These are phyloP conservation scores for Patella depressa DNA, from an alignment of 2,888 invertebrate genomes.

Conservation along the genomic window DNA sequence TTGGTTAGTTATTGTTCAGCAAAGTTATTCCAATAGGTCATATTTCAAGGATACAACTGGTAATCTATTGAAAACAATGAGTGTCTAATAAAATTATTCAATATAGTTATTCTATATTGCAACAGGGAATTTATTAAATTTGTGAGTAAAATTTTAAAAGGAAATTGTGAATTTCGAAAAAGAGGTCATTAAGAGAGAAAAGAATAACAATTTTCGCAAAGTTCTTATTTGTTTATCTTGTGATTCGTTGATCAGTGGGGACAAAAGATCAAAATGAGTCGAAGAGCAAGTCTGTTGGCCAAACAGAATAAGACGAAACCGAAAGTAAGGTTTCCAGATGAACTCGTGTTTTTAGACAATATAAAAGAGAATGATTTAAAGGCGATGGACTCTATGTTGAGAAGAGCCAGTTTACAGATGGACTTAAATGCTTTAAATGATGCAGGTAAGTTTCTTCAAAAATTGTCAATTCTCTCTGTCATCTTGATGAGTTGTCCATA, in stretches of 20 bases:
- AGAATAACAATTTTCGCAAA: background rate
- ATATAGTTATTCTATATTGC: no score
- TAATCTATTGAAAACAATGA: no score
- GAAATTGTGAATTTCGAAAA: background rate
- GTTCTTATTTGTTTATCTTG: background rate
- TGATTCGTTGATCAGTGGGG: background rate
- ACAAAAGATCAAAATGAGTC: conserved; percentile 55
- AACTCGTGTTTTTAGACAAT: conserved; percentile 69
- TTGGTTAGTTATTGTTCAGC: no score
- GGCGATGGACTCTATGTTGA: conserved; percentile 63
- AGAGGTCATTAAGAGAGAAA: background rate
- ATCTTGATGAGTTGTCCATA: no score
- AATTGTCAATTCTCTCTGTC: no score
- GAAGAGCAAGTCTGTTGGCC: conserved; percentile 65
- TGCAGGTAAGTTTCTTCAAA: conserved; percentile 51
- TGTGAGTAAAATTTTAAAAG: no score
- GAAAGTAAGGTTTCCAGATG: conserved; percentile 67
- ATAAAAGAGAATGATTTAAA: conserved; percentile 68
- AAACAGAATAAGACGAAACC: conserved; percentile 64
- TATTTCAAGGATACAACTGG: no score
- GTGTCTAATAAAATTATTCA: no score
- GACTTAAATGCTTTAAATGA: conserved; percentile 67
- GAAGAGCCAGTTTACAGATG: conserved; percentile 67
- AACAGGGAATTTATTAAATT: no score
- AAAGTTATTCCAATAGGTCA: no score